A percentile compares a stretch with the other conserved stretches of the same genome.
These are phyloP conservation scores for Myripristis jacobus DNA, from an alignment of 2,797 vertebrate species.

Conservation along the genomic window DNA sequence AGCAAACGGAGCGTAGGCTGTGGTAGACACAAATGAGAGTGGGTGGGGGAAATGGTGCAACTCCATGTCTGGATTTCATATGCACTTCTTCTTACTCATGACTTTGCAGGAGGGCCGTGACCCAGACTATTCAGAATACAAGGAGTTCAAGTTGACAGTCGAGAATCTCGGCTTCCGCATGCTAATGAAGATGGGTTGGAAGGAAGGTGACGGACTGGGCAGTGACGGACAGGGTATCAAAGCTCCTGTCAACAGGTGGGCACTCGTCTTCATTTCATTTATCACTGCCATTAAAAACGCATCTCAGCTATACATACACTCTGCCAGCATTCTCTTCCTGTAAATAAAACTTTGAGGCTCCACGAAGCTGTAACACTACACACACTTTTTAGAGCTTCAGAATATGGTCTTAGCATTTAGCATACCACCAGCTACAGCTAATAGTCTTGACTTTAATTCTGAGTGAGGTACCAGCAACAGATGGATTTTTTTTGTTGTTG, in stretches of 20 bases:
- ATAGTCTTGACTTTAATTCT: no score
- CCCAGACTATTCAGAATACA: slow-evolving; percentile 98
- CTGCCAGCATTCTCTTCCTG: neutral
- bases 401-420: no score
- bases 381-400: no score
- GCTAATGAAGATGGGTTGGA: slow-evolving; percentile 99
- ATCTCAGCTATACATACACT: neutral
- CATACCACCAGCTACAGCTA: no score
- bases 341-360: neutral
- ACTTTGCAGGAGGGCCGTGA: slow-evolving; percentile 93
- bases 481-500: no score
- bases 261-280: slow-evolving; percentile 11
- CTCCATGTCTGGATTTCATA: neutral
- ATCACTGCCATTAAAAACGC: neutral
- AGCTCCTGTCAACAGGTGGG: slow-evolving; percentile 93
- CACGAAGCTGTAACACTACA: neutral
- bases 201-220: slow-evolving; percentile 96
- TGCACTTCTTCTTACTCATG: slow-evolving; percentile 41
- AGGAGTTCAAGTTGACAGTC: slow-evolving; percentile 98
- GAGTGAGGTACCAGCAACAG: no score
- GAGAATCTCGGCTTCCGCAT: slow-evolving; percentile 99
- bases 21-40: neutral
- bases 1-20: no score
- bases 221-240: slow-evolving; percentile 95
- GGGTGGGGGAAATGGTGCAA: neutral